These are phyloP conservation scores for Spodoptera frugiperda DNA, from an alignment of 1,140 invertebrate species.

Conservation along the genomic window DNA sequence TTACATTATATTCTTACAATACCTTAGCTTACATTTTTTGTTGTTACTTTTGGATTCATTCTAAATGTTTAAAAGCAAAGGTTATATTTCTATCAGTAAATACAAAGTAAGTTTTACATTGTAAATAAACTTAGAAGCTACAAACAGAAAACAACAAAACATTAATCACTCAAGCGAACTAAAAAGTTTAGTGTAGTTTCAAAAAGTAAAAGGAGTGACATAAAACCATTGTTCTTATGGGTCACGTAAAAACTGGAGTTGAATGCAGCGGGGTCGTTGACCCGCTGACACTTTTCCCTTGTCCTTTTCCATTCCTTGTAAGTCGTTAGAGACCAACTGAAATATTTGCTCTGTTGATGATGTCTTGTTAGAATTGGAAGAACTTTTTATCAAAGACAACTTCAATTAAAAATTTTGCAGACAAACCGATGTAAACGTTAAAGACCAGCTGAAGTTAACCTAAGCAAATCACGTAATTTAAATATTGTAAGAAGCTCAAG, in stretches of 20 bases:
- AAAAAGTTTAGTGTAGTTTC: slow-evolving; percentile 31
- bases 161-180: slow-evolving; percentile 2
- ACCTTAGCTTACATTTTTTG: too few relatives aligned
- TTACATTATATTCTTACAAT: not conserved
- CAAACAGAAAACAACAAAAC: slow-evolving; percentile 9
- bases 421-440: slow-evolving; percentile 16
- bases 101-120: not conserved
- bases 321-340: slow-evolving; percentile 46
- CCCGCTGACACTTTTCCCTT: slow-evolving; percentile 42
- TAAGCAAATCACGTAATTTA: slow-evolving; percentile 38
- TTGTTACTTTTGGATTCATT: too few relatives aligned
- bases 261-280: slow-evolving; percentile 34
- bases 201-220: slow-evolving; percentile 25
- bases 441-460: slow-evolving; percentile 32
- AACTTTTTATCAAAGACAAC: slow-evolving; percentile 8
- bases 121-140: not conserved
- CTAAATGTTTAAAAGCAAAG: not conserved
- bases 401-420: slow-evolving; percentile 5
- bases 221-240: slow-evolving; percentile 34
- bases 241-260: slow-evolving; percentile 43
- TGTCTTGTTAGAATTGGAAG: slow-evolving; percentile 46
- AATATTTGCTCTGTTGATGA: slow-evolving; percentile 40
- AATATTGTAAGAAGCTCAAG: slow-evolving; percentile 27
- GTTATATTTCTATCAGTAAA: not conserved
- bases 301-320: slow-evolving; percentile 36